Conservation (phyloP, 1,140 invertebrate genomes). For the Sarcophaga bullata region DNA sequence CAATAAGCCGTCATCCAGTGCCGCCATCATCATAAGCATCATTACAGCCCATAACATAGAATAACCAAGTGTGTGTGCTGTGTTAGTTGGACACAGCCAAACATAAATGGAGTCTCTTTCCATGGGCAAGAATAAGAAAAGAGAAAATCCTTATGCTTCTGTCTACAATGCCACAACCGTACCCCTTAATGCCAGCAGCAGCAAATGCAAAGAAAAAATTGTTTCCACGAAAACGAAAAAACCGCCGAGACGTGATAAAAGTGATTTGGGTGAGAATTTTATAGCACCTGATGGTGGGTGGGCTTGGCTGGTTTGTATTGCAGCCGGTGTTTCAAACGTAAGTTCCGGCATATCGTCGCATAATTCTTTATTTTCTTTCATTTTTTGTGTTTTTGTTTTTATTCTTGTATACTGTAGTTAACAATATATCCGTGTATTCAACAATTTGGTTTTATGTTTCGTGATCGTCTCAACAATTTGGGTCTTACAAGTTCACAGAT, state of each 20-base stretch:
- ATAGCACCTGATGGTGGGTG: constrained; percentile 63
- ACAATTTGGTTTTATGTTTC: constrained; percentile 75
- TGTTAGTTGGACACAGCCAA: background rate
- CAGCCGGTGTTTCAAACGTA: constrained; percentile 63
- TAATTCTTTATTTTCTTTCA: constrained; percentile 15
- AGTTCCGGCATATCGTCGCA: constrained; percentile 43
- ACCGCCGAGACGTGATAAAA: constrained; percentile 51
- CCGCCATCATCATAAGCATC: background rate
- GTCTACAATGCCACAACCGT: constrained; percentile 57
- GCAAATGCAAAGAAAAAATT: background rate
- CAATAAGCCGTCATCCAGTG: background rate
- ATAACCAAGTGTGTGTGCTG: too few species aligned
- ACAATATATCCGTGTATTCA: constrained; percentile 72
- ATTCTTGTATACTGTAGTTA: constrained; percentile 65
- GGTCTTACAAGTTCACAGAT: constrained; percentile 72
- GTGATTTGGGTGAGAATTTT: constrained; percentile 60
- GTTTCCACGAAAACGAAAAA: constrained; percentile 42
- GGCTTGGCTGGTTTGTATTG: constrained; percentile 63
- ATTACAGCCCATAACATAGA: background rate
- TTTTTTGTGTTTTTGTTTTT: background rate
- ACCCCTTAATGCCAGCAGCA: constrained; percentile 40
- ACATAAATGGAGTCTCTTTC: constrained; percentile 5
- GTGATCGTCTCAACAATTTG: constrained; percentile 69
- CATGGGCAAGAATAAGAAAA: background rate
- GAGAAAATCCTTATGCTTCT: constrained; percentile 29